These are phyloP conservation scores for Bombus fervidus DNA, from an alignment of 1,140 invertebrate species.

Conservation along the genomic window DNA sequence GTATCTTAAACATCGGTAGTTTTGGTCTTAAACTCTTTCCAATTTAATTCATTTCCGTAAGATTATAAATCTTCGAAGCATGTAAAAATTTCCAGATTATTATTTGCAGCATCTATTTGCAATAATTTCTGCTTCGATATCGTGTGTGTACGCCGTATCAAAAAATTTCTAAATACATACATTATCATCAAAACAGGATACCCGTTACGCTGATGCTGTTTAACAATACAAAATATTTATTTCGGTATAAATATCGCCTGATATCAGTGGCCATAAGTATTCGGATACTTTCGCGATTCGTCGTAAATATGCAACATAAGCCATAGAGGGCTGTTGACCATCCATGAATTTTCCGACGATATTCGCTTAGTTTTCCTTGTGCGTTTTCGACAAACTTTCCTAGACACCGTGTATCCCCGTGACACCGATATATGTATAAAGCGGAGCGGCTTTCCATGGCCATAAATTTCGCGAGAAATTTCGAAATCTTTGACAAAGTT, in stretches of 20 bases:
- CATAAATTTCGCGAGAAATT: neutral
- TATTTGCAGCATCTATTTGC: too few relatives aligned
- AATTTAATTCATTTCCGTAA: too few relatives aligned
- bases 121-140: too few relatives aligned
- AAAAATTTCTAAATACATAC: too few relatives aligned
- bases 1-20: too few relatives aligned
- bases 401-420: neutral
- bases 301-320: neutral
- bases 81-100: too few relatives aligned
- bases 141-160: too few relatives aligned
- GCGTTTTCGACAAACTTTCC: neutral
- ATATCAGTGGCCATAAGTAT: neutral
- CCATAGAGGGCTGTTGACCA: neutral
- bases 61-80: too few relatives aligned
- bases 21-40: too few relatives aligned
- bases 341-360: neutral
- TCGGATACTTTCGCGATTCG: neutral
- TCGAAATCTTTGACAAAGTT: conserved; percentile 31
- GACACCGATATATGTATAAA: neutral
- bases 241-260: too few relatives aligned
- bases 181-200: too few relatives aligned
- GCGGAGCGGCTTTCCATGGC: neutral
- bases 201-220: neutral
- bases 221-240: neutral
- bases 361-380: neutral